Percentiles rank a stretch among this genome's conserved stretches.
These are phyloP conservation scores for Platypus cylindrus DNA, from an alignment of 2,888 invertebrate species.

Conservation along the genomic window DNA sequence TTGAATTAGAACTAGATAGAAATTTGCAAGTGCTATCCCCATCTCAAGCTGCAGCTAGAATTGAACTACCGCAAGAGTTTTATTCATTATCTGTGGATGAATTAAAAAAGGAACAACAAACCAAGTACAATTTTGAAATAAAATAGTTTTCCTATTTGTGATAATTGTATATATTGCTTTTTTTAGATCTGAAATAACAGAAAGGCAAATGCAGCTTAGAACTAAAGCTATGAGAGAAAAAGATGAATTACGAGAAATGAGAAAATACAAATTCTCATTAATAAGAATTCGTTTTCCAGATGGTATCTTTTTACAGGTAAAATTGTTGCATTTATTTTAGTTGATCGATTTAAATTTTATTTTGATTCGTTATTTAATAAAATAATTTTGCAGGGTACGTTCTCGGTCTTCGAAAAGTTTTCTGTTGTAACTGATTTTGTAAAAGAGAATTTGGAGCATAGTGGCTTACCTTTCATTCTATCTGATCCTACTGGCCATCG, in stretches of 20 bases:
- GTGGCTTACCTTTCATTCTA: constrained; percentile 58
- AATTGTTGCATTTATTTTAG: constrained; percentile 3
- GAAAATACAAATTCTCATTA: constrained; percentile 74
- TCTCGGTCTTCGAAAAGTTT: constrained; percentile 71
- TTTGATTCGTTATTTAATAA: not conserved
- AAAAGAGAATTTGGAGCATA: constrained; percentile 57
- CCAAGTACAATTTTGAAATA: constrained; percentile 48
- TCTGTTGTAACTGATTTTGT: constrained; percentile 66
- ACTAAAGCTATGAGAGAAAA: constrained; percentile 94
- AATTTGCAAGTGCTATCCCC: constrained; percentile 74
- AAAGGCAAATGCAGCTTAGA: constrained; percentile 68
- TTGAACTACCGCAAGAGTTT: constrained; percentile 72
- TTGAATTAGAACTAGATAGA: constrained; percentile 74
- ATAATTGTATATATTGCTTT: constrained; percentile 5
- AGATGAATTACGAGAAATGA: constrained; percentile 66
- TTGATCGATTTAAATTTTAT: constrained; percentile 1
- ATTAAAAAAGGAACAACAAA: constrained; percentile 66
- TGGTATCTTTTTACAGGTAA: constrained; percentile 66
- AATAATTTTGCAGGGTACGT: constrained; percentile 60
- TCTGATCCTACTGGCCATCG: constrained; percentile 54
- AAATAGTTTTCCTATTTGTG: no score
- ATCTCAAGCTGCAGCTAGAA: constrained; percentile 53
- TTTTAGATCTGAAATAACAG: constrained; percentile 58
- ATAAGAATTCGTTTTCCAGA: constrained; percentile 83
- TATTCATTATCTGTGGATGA: constrained; percentile 73